phyloP scores from a whole-genome alignment of 2,888 invertebrate genomes.

The Ophion ellenae region DNA sequence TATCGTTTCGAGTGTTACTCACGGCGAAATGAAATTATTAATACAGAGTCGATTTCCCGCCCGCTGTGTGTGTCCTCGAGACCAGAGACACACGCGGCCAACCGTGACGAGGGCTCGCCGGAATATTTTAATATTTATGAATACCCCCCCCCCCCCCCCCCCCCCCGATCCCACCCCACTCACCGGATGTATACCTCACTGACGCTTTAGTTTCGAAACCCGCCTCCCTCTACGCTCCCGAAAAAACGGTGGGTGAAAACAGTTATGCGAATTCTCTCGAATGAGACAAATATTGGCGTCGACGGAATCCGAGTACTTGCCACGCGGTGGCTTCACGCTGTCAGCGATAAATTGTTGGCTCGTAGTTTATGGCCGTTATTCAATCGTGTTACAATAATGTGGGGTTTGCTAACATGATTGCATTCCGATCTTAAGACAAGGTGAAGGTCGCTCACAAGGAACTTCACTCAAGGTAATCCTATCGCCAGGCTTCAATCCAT shows the following conservation, averaged over 20 bases:
- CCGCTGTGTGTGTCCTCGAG: constrained; percentile 18
- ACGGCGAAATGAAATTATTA: constrained; percentile 78
- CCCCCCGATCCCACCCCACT: neutral
- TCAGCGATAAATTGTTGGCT: too few relatives aligned
- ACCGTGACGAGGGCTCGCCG: constrained; percentile 32
- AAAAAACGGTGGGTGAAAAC: neutral
- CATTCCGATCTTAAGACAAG: too few relatives aligned
- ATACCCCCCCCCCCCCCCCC: neutral
- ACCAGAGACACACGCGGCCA: constrained; percentile 28
- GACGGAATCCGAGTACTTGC: neutral
- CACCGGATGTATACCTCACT: neutral
- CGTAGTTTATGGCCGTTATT: too few relatives aligned
- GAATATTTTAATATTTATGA: constrained; percentile 63
- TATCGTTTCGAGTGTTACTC: constrained; percentile 75
- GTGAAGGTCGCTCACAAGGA: too few relatives aligned
- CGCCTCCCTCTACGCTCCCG: neutral
- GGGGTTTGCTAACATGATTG: too few relatives aligned
- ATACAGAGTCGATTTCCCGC: constrained; percentile 71
- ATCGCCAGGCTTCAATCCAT: too few relatives aligned
- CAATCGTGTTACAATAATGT: too few relatives aligned
- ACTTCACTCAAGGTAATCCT: too few relatives aligned
- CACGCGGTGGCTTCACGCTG: too few relatives aligned
- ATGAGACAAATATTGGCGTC: neutral
- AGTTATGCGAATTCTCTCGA: neutral
- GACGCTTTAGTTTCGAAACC: neutral